These are phyloP conservation scores for Macroglossus sobrinus DNA, from an alignment of 2,113 vertebrate genomes.

Conservation along the genomic window DNA sequence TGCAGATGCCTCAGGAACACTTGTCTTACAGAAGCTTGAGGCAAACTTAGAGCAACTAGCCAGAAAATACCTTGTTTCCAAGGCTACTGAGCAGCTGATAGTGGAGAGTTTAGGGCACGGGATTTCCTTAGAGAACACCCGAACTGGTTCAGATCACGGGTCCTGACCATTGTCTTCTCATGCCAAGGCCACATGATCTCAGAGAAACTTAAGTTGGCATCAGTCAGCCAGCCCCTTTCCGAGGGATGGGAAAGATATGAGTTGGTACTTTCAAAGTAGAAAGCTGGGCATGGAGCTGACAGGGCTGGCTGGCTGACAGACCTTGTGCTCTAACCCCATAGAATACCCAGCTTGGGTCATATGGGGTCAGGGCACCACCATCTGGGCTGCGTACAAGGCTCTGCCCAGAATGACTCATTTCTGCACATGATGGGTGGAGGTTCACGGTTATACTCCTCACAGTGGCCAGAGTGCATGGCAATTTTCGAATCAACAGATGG, in stretches of 20 bases:
- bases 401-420: slow-evolving; percentile 42
- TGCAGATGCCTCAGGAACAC: neutral
- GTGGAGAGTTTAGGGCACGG: neutral
- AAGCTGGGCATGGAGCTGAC: neutral
- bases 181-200: neutral
- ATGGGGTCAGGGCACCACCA: neutral
- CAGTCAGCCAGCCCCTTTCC: neutral
- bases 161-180: neutral
- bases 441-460: neutral
- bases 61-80: neutral
- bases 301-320: neutral
- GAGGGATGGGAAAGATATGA: neutral
- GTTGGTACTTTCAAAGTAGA: neutral
- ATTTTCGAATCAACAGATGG: slow-evolving; percentile 38
- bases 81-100: neutral
- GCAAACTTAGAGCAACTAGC: neutral
- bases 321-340: neutral
- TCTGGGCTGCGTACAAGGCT: neutral
- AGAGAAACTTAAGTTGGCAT: neutral
- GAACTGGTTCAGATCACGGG: neutral
- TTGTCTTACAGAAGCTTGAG: neutral
- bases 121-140: neutral
- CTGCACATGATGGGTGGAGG: neutral
- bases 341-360: neutral
- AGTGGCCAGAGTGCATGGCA: neutral